phyloP scores from a whole-genome alignment of 2,888 invertebrate genomes.

The Drosophila paranaensis region DNA sequence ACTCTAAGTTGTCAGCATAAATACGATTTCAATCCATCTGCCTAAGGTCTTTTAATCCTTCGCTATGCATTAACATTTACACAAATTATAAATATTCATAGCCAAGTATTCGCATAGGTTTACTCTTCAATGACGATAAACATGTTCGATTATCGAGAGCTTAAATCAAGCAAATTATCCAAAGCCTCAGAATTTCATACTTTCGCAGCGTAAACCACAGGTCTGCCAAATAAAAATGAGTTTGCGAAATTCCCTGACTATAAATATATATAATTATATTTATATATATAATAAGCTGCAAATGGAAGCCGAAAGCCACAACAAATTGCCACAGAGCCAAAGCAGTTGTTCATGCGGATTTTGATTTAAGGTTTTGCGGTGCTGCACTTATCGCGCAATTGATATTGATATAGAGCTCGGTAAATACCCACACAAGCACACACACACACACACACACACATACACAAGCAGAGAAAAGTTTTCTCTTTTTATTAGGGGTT shows the following conservation, averaged over 20 bases:
- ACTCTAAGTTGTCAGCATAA: not conserved
- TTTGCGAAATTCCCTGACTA: conserved; percentile 22
- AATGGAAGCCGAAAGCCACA: conserved; percentile 50
- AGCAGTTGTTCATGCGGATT: conserved; percentile 53
- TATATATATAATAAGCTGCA: conserved; percentile 41
- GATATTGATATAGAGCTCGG: conserved; percentile 48
- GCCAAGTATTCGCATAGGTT: not conserved
- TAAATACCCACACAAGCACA: conserved; percentile 25
- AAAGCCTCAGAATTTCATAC: not conserved
- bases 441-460: not conserved
- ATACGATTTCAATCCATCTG: not conserved
- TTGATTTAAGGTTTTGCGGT: conserved; percentile 64
- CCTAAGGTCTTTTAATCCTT: not conserved
- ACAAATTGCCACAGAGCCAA: conserved; percentile 54
- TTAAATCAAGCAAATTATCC: conserved; percentile 5
- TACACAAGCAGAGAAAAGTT: not conserved
- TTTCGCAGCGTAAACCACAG: not conserved
- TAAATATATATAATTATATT: not conserved
- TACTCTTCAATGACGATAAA: not conserved
- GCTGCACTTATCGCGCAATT: conserved; percentile 74
- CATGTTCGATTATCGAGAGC: not conserved
- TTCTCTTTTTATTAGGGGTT: not conserved
- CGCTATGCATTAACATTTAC: not conserved
- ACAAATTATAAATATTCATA: not conserved
- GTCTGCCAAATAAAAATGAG: conserved; percentile 39